Evolutionary conservation across 2,888 invertebrate species (phyloP).

Genomic region (Sminthurides aquaticus): DNA sequence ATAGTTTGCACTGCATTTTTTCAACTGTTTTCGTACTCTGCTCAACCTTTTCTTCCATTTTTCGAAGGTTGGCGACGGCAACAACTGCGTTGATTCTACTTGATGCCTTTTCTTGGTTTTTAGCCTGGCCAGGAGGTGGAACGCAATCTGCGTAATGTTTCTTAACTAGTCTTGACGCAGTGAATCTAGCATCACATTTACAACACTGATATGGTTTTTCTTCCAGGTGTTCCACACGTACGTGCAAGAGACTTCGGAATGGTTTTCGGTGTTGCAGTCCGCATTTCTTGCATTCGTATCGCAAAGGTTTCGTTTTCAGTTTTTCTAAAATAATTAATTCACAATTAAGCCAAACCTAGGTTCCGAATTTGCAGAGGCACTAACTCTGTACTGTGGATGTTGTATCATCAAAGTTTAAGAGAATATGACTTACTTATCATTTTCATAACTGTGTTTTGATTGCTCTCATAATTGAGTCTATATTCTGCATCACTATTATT

Average conservation of each 20-base stretch:
- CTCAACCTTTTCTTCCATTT: not conserved
- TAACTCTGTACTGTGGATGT: not conserved
- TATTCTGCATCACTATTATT: not conserved
- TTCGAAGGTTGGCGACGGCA: not conserved
- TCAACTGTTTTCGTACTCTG: not conserved
- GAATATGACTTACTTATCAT: not conserved
- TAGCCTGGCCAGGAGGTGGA: too few relatives aligned
- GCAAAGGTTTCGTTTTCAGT: not conserved
- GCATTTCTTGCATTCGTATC: not conserved
- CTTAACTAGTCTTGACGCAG: not conserved
- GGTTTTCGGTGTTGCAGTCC: not conserved
- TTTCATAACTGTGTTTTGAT: not conserved
- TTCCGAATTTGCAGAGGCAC: not conserved
- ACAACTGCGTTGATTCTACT: not conserved
- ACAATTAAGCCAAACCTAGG: not conserved
- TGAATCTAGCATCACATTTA: constrained; percentile 8
- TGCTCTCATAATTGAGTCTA: not conserved
- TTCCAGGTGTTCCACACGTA: constrained; percentile 5
- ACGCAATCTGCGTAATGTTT: not conserved
- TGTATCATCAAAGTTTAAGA: not conserved
- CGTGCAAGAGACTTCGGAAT: not conserved
- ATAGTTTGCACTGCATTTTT: constrained; percentile 9
- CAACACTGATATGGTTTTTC: constrained; percentile 12
- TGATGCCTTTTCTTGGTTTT: not conserved
- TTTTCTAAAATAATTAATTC: too few relatives aligned